Conservation (phyloP, 2,113 vertebrate species). For the Ptyas mucosa region DNA sequence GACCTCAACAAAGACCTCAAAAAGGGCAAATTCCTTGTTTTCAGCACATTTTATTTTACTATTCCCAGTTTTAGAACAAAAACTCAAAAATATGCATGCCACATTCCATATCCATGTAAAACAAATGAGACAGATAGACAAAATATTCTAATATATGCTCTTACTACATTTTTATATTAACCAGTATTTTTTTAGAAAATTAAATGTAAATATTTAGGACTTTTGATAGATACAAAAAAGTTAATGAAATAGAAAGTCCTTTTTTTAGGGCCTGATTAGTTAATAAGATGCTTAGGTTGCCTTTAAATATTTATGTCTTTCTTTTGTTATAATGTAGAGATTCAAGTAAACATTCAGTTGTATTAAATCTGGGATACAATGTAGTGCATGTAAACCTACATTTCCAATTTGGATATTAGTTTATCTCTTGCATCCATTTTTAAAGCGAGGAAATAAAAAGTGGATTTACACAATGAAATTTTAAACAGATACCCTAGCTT, state of each 20-base stretch:
- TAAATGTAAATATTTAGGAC: background rate
- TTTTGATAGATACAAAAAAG: background rate
- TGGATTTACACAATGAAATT: background rate
- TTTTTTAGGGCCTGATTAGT: background rate
- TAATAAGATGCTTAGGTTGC: background rate
- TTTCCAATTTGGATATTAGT: background rate
- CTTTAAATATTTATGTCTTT: background rate
- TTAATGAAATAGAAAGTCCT: background rate
- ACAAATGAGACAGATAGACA: constrained; percentile 2
- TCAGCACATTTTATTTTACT: background rate
- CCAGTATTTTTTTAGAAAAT: background rate
- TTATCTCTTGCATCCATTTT: background rate
- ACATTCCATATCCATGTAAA: constrained; percentile 29
- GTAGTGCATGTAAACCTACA: background rate
- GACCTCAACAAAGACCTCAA: constrained; percentile 26
- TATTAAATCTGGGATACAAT: background rate
- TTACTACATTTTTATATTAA: background rate
- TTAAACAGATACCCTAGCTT: background rate
- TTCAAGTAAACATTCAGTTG: background rate
- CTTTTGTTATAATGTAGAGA: background rate
- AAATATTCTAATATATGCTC: no score
- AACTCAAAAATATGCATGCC: constrained; percentile 33
- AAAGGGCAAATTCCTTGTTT: background rate
- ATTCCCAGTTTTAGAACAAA: constrained; percentile 29
- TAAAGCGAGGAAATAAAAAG: background rate